Base-by-base conservation (phyloP, 2,888 invertebrate species). In the Caenorhabditis auriculariae region DNA sequence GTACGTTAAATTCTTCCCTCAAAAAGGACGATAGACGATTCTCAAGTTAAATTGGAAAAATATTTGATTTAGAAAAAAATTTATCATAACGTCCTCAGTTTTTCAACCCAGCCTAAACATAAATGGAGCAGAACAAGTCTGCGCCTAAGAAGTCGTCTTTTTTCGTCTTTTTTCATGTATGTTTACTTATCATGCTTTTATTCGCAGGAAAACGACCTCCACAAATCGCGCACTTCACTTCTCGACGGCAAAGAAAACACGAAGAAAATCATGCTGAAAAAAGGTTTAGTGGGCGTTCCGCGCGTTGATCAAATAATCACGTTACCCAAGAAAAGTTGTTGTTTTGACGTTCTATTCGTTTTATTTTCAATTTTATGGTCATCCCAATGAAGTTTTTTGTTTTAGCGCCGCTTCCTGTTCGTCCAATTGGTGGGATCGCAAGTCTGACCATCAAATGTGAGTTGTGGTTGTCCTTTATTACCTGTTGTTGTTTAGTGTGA, bases 121-220 rank as follows among this genome's bases (percentile, higher is more conserved):
- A n/a, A n/a, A n/a, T n/a, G n/a, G n/a, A n/a, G n/a, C n/a, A n/a
- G n/a, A n/a, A n/a, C n/a, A n/a, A n/a, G n/a, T n/a, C n/a, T n/a
- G n/a, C n/a, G n/a, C n/a, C n/a, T n/a, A n/a, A n/a, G n/a, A n/a
- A n/a, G n/a, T n/a, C n/a, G n/a, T n/a, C 35, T 35, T 9, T 12
- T 35, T 35, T 35, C 15, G 35, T 35, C 15, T 35, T 35, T 35
- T 35, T 35, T 35, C 15, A 9, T 35, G 35, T 35, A 12, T 35
- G 35, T 27, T 17, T 43, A 15, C 43, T 19, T 41, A 26, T 17
- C 42, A 28, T 52, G 32, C 26, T 17, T 21, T 17, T 29, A 24
- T 45, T 46, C 52, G 23, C 24, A 57, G 57, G 54, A 68, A 28
- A 68, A 65, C 19, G 68, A 68, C 29, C 41, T 68, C 6, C 68